Percentiles rank a stretch among this genome's conserved stretches.
These are phyloP conservation scores for Varroa destructor DNA, from an alignment of 1,140 invertebrate genomes.

Conservation along the genomic window DNA sequence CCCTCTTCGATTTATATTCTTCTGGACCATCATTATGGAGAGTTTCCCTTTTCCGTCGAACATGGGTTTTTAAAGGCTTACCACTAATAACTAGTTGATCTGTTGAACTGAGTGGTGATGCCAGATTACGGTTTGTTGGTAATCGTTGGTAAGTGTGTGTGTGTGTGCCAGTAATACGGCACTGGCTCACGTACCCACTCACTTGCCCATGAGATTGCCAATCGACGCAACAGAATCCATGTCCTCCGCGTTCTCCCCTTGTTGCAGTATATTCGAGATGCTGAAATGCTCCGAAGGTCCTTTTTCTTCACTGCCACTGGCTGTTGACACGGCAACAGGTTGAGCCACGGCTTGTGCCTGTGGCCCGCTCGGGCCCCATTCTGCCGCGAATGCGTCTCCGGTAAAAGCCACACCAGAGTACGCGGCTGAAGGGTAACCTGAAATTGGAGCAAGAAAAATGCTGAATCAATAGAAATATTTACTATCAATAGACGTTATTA, in stretches of 20 bases:
- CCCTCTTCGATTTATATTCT: too few relatives aligned
- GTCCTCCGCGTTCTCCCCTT: slow-evolving; percentile 2
- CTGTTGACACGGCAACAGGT: too few relatives aligned
- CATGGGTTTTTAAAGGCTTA: too few relatives aligned
- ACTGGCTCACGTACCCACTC: too few relatives aligned
- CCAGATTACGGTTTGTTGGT: too few relatives aligned
- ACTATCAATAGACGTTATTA: neutral
- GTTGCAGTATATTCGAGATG: slow-evolving; percentile 20
- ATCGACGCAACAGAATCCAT: slow-evolving; percentile 25
- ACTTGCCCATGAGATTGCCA: slow-evolving; percentile 25
- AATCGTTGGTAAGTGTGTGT: too few relatives aligned
- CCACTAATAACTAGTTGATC: too few relatives aligned
- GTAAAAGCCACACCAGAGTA: neutral
- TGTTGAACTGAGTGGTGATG: too few relatives aligned
- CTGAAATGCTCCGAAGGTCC: slow-evolving; percentile 24
- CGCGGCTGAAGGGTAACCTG: slow-evolving; percentile 19
- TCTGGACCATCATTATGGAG: too few relatives aligned
- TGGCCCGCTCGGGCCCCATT: slow-evolving; percentile 14
- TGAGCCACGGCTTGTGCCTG: slow-evolving; percentile 5
- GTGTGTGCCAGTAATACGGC: too few relatives aligned
- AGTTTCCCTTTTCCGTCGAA: too few relatives aligned
- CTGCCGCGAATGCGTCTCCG: neutral
- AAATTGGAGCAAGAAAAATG: neutral
- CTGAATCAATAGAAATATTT: neutral
- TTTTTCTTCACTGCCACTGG: neutral